Evolutionary conservation across 2,888 invertebrate species (phyloP), one percentile per base, ranked within the genome.

Genomic region (Drymonia ruficornis): DNA sequence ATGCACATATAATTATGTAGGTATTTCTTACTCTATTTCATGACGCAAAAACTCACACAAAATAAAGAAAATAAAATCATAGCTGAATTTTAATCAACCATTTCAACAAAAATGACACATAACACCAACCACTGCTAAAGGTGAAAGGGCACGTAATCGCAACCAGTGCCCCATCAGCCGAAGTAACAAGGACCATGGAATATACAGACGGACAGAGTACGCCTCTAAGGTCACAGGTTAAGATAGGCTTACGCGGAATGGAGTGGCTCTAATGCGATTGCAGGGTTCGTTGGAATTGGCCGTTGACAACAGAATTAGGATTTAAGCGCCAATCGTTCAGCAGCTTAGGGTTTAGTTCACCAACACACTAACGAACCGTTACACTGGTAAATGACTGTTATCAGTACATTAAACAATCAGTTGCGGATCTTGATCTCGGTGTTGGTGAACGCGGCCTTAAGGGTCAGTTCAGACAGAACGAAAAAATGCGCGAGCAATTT

Each of bases 151-250:
- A 68, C 31, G 43, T 38, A 58, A 61, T 56, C 59, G 65, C 70
- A 62, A 63, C 70, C 44, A 67, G 65, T 61, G 53, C 49, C 55
- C 59, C 68, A 68, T 73, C 70, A 68, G 59, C 45, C 61, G 61
- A 63, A 67, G 63, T 74, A 76, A 76, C 74, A 73, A 76, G 78
- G 72, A 76, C 74, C 68, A 69, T 76, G 74, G 62, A 74, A 67
- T 67, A 76, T 78, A 60, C 51, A 71, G 74, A 77, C 58, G 56
- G 79, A 76, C 80, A 67, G 73, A 59, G 65, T 61, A 63, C 62
- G 67, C 64, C 61, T 60, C 53, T 47, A 52, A 63, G 78, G 73
- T 74, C 59, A 65, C 9, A 67, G 67, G 76, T 74, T 57, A 56
- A 42, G 15, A 48, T 56, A 64, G 49, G 53, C 60, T 54, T 59